Conservation (phyloP, 2,888 invertebrate species). For the Acleris emargana region DNA sequence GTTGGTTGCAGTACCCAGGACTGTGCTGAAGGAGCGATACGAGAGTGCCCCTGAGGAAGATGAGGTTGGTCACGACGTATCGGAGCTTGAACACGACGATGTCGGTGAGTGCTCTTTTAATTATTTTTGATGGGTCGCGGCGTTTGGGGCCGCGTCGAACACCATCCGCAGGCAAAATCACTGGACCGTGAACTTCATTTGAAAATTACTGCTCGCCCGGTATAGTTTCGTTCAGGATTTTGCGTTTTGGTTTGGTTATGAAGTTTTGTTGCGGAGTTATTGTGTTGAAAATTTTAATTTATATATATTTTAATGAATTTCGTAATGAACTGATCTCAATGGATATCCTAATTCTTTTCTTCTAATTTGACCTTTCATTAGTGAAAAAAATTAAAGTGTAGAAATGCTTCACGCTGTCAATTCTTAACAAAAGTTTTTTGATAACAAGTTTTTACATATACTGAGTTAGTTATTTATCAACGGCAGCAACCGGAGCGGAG, state of each 20-base stretch:
- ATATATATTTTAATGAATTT: too few species aligned
- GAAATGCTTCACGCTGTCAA: too few species aligned
- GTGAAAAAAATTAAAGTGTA: too few species aligned
- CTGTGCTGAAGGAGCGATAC: conserved; percentile 92
- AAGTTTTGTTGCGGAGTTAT: too few species aligned
- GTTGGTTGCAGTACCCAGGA: conserved; percentile 88
- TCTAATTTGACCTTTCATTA: too few species aligned
- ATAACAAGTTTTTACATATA: too few species aligned
- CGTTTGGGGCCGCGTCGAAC: conserved; percentile 17
- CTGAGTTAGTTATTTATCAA: too few species aligned
- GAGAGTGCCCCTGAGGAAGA: conserved; percentile 91
- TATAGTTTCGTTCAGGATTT: neutral
- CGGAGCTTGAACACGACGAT: conserved; percentile 78
- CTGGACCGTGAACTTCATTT: conserved; percentile 19
- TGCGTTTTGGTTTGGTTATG: neutral
- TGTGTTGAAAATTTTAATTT: too few species aligned
- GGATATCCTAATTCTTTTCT: too few species aligned
- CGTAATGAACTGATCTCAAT: too few species aligned
- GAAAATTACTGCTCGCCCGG: conserved; percentile 4
- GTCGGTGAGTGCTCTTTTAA: conserved; percentile 75
- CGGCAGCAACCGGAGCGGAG: too few species aligned
- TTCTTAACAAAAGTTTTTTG: too few species aligned
- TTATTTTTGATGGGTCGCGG: conserved; percentile 38
- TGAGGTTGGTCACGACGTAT: conserved; percentile 85
- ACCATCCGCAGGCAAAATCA: conserved; percentile 14